Percentiles rank a stretch among this genome's conserved stretches.
These are phyloP conservation scores for Peromyscus maniculatus DNA, from an alignment of 2,113 vertebrate species.

Conservation along the genomic window DNA sequence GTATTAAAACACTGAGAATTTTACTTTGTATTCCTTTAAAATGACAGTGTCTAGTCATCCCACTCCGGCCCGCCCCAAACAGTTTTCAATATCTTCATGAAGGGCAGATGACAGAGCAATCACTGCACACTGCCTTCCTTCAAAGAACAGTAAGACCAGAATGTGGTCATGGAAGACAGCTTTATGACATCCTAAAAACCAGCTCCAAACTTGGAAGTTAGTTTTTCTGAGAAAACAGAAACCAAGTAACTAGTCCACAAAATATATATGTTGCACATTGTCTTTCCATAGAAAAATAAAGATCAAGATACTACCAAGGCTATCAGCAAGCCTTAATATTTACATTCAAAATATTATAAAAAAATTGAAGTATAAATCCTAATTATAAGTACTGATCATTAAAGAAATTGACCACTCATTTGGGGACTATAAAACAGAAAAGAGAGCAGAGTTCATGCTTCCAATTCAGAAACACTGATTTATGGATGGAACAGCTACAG, in stretches of 20 bases:
- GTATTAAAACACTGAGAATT: background rate
- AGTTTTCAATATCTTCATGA: conserved; percentile 40
- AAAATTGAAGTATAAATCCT: conserved; percentile 35
- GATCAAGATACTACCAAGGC: conserved; percentile 13
- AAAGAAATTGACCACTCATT: conserved; percentile 17
- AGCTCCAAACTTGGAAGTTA: conserved; percentile 37
- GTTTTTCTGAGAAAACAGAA: conserved; percentile 52
- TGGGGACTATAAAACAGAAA: conserved; percentile 57
- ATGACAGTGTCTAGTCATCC: background rate
- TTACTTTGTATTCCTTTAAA: conserved; percentile 47
- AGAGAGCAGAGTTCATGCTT: conserved; percentile 27
- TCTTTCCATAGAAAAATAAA: conserved; percentile 12
- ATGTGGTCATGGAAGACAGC: background rate
- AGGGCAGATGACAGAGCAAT: conserved; percentile 27
- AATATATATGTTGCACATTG: background rate
- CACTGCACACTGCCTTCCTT: conserved; percentile 15
- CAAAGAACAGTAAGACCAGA: conserved; percentile 59
- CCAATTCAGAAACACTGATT: conserved; percentile 18
- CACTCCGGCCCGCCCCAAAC: background rate
- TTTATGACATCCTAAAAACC: background rate
- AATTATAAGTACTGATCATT: conserved; percentile 20
- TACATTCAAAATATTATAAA: conserved; percentile 44
- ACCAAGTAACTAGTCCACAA: conserved; percentile 41
- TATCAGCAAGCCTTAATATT: conserved; percentile 34
- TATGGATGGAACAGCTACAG: background rate